These are phyloP conservation scores for Corythornis cristatus DNA, from an alignment of 2,113 vertebrate species.

Conservation along the genomic window DNA sequence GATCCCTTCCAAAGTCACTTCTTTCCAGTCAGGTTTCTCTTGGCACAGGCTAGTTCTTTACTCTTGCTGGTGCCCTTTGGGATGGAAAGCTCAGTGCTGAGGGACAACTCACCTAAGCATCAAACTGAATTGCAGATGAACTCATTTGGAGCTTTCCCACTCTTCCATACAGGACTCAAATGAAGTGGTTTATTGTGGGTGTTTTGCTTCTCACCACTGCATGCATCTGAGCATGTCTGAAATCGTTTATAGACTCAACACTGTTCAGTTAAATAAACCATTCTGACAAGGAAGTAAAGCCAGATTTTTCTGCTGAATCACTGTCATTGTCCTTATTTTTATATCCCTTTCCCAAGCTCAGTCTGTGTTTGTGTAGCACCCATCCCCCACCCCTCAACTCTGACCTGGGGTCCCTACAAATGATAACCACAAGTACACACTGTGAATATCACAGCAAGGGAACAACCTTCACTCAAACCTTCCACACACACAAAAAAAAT, in stretches of 20 bases:
- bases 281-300: constrained; percentile 29
- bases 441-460: background rate
- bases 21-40: background rate
- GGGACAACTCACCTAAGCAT: background rate
- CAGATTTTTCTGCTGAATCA: background rate
- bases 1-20: background rate
- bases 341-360: background rate
- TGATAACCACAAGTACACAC: background rate
- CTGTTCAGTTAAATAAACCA: constrained; percentile 38
- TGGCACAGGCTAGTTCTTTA: background rate
- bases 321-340: background rate
- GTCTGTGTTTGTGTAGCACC: background rate
- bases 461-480: background rate
- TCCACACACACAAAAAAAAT: background rate
- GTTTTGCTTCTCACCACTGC: background rate
- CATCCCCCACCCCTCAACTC: rapidly evolving
- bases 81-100: background rate
- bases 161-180: background rate
- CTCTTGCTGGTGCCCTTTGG: background rate
- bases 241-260: background rate
- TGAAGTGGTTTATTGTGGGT: background rate
- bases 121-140: background rate
- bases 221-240: constrained; percentile 42
- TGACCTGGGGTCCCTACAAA: background rate
- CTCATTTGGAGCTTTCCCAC: background rate